Percentiles rank a stretch among this genome's conserved stretches.
Evolutionary conservation across 2,797 vertebrate species (phyloP).

Genomic region (Syndactyla subalaris): DNA sequence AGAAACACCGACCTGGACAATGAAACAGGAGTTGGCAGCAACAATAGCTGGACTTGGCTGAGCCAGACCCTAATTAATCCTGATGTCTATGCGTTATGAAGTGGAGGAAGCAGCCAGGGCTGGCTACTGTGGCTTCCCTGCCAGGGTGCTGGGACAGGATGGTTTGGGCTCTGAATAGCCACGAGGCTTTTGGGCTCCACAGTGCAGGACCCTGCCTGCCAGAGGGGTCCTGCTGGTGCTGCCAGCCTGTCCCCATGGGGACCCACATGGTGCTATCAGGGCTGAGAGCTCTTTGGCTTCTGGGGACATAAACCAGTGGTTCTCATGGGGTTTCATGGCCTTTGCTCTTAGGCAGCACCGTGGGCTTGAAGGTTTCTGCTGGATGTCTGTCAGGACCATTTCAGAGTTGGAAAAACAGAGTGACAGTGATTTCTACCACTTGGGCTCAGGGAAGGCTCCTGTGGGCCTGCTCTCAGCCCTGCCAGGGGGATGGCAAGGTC

Average conservation of each 20-base stretch:
- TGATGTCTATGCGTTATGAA: background rate
- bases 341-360: background rate
- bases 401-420: background rate
- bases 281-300: background rate
- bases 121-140: background rate
- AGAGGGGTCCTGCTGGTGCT: background rate
- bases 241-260: rapidly evolving
- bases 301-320: background rate
- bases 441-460: background rate
- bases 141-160: background rate
- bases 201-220: background rate
- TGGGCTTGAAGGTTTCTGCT: background rate
- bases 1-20: constrained; percentile 18
- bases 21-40: constrained; percentile 42
- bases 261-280: rapidly evolving
- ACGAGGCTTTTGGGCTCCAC: background rate
- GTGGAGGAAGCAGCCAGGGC: background rate
- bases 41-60: constrained; percentile 30
- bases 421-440: background rate
- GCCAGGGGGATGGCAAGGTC: background rate
- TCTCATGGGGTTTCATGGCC: background rate
- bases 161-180: background rate
- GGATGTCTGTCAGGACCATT: rapidly evolving
- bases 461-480: background rate
- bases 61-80: constrained; percentile 43